Conservation (phyloP, 2,888 invertebrate genomes). For the Orgyia antiqua region DNA sequence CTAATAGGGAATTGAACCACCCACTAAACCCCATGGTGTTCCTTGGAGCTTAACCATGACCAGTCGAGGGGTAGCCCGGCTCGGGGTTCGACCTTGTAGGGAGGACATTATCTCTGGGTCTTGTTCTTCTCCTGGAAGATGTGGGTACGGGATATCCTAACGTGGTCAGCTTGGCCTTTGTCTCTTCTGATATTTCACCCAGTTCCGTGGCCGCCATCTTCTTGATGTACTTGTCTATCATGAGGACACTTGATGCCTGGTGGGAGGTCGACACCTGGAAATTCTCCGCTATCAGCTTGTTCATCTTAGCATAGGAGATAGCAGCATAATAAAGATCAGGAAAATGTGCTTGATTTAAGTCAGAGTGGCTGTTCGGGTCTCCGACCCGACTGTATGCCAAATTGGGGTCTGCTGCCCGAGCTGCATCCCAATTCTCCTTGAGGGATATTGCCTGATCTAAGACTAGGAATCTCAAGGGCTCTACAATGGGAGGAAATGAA, state of each 20-base stretch:
- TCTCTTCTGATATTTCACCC: background rate
- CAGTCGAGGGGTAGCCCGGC: too few species aligned
- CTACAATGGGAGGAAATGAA: background rate
- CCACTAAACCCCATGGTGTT: too few species aligned
- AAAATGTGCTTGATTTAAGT: too few species aligned
- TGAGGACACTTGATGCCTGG: background rate
- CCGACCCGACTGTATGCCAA: too few species aligned
- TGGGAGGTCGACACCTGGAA: background rate
- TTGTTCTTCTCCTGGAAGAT: background rate
- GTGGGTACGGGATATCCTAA: background rate
- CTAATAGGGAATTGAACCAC: too few species aligned
- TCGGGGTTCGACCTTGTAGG: too few species aligned
- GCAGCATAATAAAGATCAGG: background rate
- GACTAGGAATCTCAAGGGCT: background rate
- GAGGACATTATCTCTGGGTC: too few species aligned
- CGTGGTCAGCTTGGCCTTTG: background rate
- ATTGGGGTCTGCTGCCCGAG: too few species aligned
- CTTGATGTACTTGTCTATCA: background rate
- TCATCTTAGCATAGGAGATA: background rate
- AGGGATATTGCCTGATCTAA: too few species aligned
- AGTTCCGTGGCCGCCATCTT: background rate
- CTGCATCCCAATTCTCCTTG: too few species aligned
- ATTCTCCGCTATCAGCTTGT: background rate
- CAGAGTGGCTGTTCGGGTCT: too few species aligned
- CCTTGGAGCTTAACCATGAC: too few species aligned